Conservation (phyloP, 2,797 vertebrate species). For the Gastrophryne carolinensis region DNA sequence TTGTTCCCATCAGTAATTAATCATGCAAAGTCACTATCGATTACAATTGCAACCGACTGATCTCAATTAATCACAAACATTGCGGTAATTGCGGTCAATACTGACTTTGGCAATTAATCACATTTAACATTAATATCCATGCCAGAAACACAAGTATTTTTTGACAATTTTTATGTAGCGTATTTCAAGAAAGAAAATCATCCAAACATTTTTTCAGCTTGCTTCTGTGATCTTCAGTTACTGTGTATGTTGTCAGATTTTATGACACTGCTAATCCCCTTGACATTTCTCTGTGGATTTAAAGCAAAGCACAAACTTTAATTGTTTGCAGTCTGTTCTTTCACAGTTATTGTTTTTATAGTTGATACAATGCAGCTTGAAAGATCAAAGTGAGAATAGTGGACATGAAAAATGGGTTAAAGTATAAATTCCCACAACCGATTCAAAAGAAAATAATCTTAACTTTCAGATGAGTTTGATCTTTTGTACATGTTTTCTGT, state of each 20-base stretch:
- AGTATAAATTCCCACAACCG: slow-evolving; percentile 20
- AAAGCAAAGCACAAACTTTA: slow-evolving; percentile 21
- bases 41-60: too few species aligned
- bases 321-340: not conserved
- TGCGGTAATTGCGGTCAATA: too few species aligned
- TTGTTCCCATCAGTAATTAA: too few species aligned
- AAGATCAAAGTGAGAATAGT: slow-evolving; percentile 19
- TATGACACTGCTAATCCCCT: not conserved
- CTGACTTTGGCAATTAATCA: too few species aligned
- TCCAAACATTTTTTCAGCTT: not conserved
- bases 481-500: slow-evolving; percentile 46
- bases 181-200: too few species aligned
- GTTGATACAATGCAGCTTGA: slow-evolving; percentile 19
- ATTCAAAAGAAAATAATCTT: slow-evolving; percentile 47
- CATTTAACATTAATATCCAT: too few species aligned
- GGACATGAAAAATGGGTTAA: slow-evolving; percentile 45
- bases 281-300: slow-evolving; percentile 11
- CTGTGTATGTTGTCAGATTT: not conserved
- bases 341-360: slow-evolving; percentile 26
- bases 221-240: not conserved
- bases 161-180: too few species aligned
- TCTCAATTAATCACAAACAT: too few species aligned
- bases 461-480: slow-evolving; percentile 52
- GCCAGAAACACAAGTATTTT: too few species aligned
- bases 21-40: too few species aligned